Evolutionary conservation across 1,140 invertebrate genomes (phyloP), one percentile per base, ranked within the genome.

Genomic region (Tribolium castaneum): DNA sequence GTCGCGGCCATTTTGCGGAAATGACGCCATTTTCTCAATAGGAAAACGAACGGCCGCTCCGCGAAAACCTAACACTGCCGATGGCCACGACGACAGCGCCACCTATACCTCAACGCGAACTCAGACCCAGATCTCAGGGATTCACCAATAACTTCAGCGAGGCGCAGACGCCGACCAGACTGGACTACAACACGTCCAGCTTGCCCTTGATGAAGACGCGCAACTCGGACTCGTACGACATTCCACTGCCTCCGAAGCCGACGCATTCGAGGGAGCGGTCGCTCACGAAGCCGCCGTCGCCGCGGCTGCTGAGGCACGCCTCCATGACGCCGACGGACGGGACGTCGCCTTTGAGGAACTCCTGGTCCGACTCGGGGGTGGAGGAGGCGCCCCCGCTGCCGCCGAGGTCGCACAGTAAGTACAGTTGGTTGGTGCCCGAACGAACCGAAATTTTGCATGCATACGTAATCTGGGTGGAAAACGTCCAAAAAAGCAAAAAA

Each of bases 361-460:
- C 90, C 0, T 92, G 91, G 91, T 89, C 90, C 34, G 90, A 92
- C 78, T 86, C 87, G 52, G 86, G 87, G 3, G 83, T 78, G n/a
- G 78, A 78, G 2, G 90, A 90, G 77, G 90, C 91, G 0, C 90
- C 91, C 2, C 91, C 91, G 0, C 81, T 92, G 72, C 91, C 91
- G 22, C 91, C 91, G 0, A 85, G 91, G 83, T 90, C 90, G 71
- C 89, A 89, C 82, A 90, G 89, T 90, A 87, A 86, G 88, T 19
- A 1, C 16, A 19, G 1, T 19, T 19, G 16, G 1, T 19, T 19
- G 16, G 1, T 19, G 16, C 16, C 2, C n/a, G n/a, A n/a, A n/a
- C n/a, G n/a, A 19, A 2, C 16, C 2, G 16, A 19, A 19, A 19
- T 19, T 19, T 19, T 19, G 16, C 16, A 19, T 19, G 2, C 16